Evolutionary conservation across 2,797 vertebrate genomes (phyloP).

Genomic region (Perdix hodgsoniae): DNA sequence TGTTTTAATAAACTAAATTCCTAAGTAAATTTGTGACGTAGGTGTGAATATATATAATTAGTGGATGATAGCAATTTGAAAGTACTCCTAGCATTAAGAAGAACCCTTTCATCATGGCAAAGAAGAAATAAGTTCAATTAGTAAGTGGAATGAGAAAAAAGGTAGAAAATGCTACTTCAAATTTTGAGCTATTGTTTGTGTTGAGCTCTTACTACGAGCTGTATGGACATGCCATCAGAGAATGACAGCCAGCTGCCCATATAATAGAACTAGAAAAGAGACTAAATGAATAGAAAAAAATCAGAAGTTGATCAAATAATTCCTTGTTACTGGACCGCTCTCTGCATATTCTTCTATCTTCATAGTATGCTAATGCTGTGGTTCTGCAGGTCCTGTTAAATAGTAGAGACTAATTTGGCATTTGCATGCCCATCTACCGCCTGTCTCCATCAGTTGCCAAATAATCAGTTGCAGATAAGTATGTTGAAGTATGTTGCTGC

Average conservation of each 20-base stretch:
- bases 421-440: neutral
- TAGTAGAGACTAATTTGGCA: neutral
- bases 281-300: neutral
- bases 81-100: neutral
- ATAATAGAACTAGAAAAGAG: neutral
- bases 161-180: neutral
- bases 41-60: neutral
- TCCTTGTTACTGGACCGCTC: neutral
- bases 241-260: neutral
- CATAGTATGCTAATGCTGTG: neutral
- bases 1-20: neutral
- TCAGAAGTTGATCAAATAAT: neutral
- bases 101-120: neutral
- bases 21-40: neutral
- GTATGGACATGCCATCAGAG: neutral
- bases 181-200: too few species aligned
- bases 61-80: neutral
- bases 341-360: neutral
- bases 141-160: neutral
- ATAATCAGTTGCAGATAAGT: neutral
- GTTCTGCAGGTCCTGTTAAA: neutral
- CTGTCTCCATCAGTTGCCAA: neutral
- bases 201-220: neutral
- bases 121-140: neutral
- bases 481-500: neutral